Evolutionary conservation across 53 echinoderm and acorn worm species (phyloP).

Genomic region (Stichopus horrens): DNA sequence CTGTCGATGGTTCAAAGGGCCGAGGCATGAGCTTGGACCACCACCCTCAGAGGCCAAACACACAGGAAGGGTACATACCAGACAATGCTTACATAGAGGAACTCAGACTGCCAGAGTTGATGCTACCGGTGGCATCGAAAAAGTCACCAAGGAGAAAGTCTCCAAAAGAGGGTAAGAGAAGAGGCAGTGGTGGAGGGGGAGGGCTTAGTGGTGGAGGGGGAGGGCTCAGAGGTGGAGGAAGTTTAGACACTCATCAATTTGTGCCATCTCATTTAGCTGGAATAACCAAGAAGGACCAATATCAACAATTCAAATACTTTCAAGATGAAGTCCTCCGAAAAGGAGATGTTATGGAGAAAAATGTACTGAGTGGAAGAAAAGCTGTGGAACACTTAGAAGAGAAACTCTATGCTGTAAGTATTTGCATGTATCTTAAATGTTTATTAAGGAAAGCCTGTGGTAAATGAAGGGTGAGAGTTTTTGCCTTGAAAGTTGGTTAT

Average conservation of each 20-base stretch:
- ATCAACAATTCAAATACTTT: conserved; percentile 75
- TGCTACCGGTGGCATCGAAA: conserved; percentile 65
- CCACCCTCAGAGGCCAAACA: conserved; percentile 59
- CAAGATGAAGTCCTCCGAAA: conserved; percentile 76
- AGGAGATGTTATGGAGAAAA: conserved; percentile 77
- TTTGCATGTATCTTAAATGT: background rate
- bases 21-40: background rate
- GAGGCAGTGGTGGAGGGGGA: background rate
- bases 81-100: conserved; percentile 81
- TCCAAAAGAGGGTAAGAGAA: conserved; percentile 1
- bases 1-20: background rate
- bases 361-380: conserved; percentile 82
- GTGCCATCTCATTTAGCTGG: conserved; percentile 78
- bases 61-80: conserved; percentile 69
- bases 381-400: conserved; percentile 83
- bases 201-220: background rate
- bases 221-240: background rate
- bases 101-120: conserved; percentile 76
- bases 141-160: conserved; percentile 40
- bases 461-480: no score
- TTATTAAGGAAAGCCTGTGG: no score
- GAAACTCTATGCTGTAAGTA: conserved; percentile 67
- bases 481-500: no score
- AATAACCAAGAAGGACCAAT: conserved; percentile 93
- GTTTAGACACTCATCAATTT: conserved; percentile 71